Evolutionary conservation across 2,113 vertebrate species (phyloP).

Genomic region (Carlito syrichta): DNA sequence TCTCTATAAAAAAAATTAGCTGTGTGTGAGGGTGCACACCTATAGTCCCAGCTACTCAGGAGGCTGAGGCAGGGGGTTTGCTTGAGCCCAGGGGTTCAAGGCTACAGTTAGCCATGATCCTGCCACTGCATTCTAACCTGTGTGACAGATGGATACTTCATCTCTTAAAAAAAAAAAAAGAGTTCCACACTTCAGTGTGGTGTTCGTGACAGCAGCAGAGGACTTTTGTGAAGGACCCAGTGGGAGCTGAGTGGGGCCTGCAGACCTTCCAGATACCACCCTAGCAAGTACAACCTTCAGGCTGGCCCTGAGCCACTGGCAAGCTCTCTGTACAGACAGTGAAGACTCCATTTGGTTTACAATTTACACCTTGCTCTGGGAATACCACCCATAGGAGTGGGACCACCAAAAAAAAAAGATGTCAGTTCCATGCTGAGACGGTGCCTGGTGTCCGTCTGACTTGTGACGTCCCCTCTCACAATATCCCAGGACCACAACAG

Average conservation of each 20-base stretch:
- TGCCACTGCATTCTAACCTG: too few species aligned
- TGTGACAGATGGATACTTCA: too few species aligned
- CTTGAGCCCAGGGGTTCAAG: too few species aligned
- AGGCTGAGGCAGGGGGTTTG: too few species aligned
- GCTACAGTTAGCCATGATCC: too few species aligned
- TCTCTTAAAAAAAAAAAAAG: not conserved
- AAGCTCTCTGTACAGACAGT: not conserved
- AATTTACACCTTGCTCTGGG: not conserved
- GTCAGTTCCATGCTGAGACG: not conserved
- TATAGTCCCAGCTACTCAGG: too few species aligned
- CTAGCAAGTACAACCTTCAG: not conserved
- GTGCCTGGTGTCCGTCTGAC: not conserved
- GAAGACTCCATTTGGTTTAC: not conserved
- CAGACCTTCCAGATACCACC: not conserved
- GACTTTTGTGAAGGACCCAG: not conserved
- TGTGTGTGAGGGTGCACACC: rapidly evolving
- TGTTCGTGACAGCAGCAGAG: not conserved
- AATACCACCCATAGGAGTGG: not conserved
- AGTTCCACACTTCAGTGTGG: not conserved
- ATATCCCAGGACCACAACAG: not conserved
- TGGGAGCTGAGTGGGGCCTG: not conserved
- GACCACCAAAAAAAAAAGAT: too few species aligned
- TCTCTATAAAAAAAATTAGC: too few species aligned
- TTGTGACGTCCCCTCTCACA: not conserved
- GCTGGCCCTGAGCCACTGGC: not conserved